These are phyloP conservation scores for Agrochola circellaris DNA, from an alignment of 2,888 invertebrate species.

Conservation along the genomic window DNA sequence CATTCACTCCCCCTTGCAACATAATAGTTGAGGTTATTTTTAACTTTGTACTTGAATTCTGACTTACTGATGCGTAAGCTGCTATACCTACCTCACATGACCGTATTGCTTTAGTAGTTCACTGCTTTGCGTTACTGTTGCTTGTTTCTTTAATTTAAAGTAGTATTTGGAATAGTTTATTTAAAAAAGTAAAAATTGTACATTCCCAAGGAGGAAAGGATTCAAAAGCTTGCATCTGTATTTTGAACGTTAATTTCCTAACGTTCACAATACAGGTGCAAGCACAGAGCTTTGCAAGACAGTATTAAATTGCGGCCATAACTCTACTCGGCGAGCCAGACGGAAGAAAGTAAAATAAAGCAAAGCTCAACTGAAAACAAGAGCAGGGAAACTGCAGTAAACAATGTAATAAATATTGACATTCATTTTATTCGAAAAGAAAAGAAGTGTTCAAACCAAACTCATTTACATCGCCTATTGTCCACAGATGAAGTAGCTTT, in stretches of 20 bases:
- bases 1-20: slow-evolving; percentile 38
- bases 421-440: slow-evolving; percentile 18
- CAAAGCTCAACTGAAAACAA: slow-evolving; percentile 37
- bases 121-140: not conserved
- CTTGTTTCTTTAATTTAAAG: not conserved
- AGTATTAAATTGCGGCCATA: slow-evolving; percentile 56
- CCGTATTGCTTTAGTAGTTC: not conserved
- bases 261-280: slow-evolving; percentile 61
- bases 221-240: too few species aligned
- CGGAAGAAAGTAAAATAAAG: slow-evolving; percentile 45
- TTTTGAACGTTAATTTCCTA: too few species aligned
- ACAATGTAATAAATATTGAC: slow-evolving; percentile 42
- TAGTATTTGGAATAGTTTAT: not conserved
- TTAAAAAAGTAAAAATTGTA: slow-evolving; percentile 13
- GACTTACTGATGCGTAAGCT: not conserved
- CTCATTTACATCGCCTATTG: slow-evolving; percentile 28
- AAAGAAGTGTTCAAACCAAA: slow-evolving; percentile 46
- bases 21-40: slow-evolving; percentile 34
- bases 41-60: slow-evolving; percentile 26
- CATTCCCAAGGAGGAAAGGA: slow-evolving; percentile 54
- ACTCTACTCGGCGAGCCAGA: slow-evolving; percentile 32
- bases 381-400: slow-evolving; percentile 16
- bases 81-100: not conserved
- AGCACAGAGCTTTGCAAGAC: slow-evolving; percentile 51
- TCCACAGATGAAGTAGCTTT: slow-evolving; percentile 31